Evolutionary conservation across 2,888 invertebrate genomes (phyloP).

Genomic region (Ormyrus labotus): DNA sequence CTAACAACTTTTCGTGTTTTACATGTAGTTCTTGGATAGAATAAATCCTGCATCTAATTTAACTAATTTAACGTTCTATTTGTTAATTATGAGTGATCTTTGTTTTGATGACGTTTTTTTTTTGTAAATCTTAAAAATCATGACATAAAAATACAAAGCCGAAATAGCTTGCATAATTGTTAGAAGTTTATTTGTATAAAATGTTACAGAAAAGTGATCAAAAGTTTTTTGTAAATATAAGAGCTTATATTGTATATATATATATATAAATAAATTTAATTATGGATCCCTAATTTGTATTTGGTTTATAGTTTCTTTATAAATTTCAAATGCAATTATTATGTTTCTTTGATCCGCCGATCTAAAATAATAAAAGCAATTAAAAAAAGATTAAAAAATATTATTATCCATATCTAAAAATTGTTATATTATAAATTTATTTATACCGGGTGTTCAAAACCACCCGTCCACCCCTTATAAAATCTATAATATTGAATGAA

Average conservation of each 20-base stretch:
- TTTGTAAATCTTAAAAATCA: conserved; percentile 13
- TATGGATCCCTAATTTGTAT: conserved; percentile 18
- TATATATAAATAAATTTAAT: conserved; percentile 42
- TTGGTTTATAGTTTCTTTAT: background rate
- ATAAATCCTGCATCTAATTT: background rate
- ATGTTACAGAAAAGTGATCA: conserved; percentile 19
- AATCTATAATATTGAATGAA: too few species aligned
- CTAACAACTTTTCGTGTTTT: background rate
- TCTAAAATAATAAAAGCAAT: too few species aligned
- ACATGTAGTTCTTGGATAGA: background rate
- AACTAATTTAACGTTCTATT: background rate
- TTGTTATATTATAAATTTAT: too few species aligned
- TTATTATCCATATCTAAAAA: too few species aligned
- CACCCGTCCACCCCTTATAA: too few species aligned
- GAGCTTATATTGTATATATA: conserved; percentile 46
- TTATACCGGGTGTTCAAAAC: too few species aligned
- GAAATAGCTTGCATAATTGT: conserved; percentile 28
- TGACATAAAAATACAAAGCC: conserved; percentile 1
- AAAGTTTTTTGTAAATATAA: conserved; percentile 47
- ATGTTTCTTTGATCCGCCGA: too few species aligned
- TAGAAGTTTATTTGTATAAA: conserved; percentile 23
- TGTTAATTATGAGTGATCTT: background rate
- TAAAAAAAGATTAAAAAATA: too few species aligned
- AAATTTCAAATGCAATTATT: too few species aligned
- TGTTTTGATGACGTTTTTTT: background rate